Conservation (phyloP, 2,797 vertebrate genomes). For the Clarias platycephalus region DNA sequence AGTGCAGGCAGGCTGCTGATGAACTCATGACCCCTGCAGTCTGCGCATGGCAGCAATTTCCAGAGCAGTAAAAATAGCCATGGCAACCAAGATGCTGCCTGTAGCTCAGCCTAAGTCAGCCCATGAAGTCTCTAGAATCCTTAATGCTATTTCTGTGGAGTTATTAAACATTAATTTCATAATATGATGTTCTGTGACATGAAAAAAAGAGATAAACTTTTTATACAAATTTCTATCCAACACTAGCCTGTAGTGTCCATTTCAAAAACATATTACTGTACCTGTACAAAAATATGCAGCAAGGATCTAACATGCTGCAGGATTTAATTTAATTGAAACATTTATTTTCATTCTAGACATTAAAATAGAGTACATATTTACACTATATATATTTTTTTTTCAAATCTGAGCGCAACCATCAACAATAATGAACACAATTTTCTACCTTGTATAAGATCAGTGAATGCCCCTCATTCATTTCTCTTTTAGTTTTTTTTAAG, state of each 20-base stretch:
- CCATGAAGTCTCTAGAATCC: not conserved
- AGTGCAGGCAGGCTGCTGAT: slow-evolving; percentile 54
- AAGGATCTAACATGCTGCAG: not conserved
- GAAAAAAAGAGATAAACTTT: not conserved
- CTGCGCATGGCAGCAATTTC: slow-evolving; percentile 71
- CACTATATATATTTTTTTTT: slow-evolving; percentile 33
- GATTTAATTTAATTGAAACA: not conserved
- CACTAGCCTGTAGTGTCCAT: too few relatives aligned
- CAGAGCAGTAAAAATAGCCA: slow-evolving; percentile 73
- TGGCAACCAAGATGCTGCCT: slow-evolving; percentile 54
- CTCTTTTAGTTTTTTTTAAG: slow-evolving; percentile 57
- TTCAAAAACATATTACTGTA: not conserved
- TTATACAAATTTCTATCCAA: not conserved
- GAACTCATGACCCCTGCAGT: slow-evolving; percentile 72
- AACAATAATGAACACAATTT: slow-evolving; percentile 63
- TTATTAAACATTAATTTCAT: slow-evolving; percentile 3
- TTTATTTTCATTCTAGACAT: not conserved
- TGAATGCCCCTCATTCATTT: slow-evolving; percentile 76
- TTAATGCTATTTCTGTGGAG: not conserved
- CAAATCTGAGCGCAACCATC: slow-evolving; percentile 4
- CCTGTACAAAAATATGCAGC: not conserved
- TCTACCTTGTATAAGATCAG: slow-evolving; percentile 69
- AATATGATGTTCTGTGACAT: slow-evolving; percentile 2
- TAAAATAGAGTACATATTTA: not conserved
- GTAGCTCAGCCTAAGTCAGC: slow-evolving; percentile 23